Percentiles rank a stretch among this genome's conserved stretches.
phyloP scores from a whole-genome alignment of 2,888 invertebrate genomes.

The Tetragnatha montana region DNA sequence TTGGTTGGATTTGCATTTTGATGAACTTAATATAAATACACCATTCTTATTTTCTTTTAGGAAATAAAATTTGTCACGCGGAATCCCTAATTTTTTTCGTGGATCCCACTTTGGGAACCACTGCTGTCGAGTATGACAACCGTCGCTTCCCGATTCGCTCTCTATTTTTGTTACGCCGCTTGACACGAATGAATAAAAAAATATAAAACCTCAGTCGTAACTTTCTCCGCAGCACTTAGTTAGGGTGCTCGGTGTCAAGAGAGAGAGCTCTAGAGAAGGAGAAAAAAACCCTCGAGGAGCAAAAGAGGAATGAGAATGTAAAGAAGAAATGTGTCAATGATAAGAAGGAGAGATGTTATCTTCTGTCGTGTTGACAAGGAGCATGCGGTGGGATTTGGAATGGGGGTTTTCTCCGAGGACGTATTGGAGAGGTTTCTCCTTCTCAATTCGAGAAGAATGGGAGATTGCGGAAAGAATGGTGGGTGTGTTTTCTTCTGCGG shows the following conservation, averaged over 20 bases:
- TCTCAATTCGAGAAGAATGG: background rate
- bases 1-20: too few relatives aligned
- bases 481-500: too few relatives aligned
- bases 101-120: too few relatives aligned
- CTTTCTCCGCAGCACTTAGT: slow-evolving; percentile 57
- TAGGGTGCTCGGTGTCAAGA: slow-evolving; percentile 53
- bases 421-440: background rate
- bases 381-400: slow-evolving; percentile 6
- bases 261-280: slow-evolving; percentile 11
- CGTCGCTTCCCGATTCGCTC: too few relatives aligned
- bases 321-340: slow-evolving; percentile 50
- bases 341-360: slow-evolving; percentile 59
- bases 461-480: background rate
- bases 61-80: too few relatives aligned
- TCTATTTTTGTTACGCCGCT: too few relatives aligned
- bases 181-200: too few relatives aligned
- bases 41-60: too few relatives aligned
- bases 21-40: too few relatives aligned
- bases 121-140: too few relatives aligned
- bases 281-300: slow-evolving; percentile 36
- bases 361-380: slow-evolving; percentile 63
- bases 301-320: slow-evolving; percentile 10
- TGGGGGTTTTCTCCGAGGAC: slow-evolving; percentile 6
- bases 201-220: slow-evolving; percentile 12
- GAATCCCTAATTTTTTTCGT: too few relatives aligned